Conservation (phyloP, 2,797 vertebrate genomes). For the Arctocebus calabarensis region DNA sequence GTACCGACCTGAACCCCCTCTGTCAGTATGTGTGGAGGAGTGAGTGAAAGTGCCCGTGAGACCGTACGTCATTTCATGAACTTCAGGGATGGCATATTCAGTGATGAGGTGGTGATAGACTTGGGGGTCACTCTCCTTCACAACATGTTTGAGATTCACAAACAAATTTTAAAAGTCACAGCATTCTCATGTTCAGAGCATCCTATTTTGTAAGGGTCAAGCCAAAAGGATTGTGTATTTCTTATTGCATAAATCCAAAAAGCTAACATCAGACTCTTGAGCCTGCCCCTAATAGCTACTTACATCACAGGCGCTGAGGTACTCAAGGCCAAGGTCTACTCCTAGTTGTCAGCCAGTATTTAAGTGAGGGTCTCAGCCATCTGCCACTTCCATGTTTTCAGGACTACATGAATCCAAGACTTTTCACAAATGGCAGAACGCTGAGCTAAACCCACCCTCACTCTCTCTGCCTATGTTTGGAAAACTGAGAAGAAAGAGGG, state of each 20-base stretch:
- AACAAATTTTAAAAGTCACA: neutral
- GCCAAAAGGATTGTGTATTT: conserved; percentile 6
- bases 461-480: neutral
- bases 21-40: neutral
- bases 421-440: neutral
- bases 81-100: neutral
- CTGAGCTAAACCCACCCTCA: neutral
- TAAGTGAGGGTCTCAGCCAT: neutral
- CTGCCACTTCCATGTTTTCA: neutral
- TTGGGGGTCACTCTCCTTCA: neutral
- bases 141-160: neutral
- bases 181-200: neutral
- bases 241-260: conserved; percentile 4
- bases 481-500: neutral
- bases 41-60: neutral
- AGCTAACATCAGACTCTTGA: neutral
- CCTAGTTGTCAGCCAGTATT: neutral
- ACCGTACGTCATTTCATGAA: neutral
- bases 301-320: neutral
- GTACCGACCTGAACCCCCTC: neutral
- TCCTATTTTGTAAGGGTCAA: conserved; percentile 29
- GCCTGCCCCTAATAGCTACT: neutral
- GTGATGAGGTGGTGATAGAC: neutral
- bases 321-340: neutral
- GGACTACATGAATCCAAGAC: neutral